A percentile compares a stretch with the other conserved stretches of the same genome.
Evolutionary conservation across 2,797 vertebrate genomes (phyloP).

Genomic region (Momotus momota): DNA sequence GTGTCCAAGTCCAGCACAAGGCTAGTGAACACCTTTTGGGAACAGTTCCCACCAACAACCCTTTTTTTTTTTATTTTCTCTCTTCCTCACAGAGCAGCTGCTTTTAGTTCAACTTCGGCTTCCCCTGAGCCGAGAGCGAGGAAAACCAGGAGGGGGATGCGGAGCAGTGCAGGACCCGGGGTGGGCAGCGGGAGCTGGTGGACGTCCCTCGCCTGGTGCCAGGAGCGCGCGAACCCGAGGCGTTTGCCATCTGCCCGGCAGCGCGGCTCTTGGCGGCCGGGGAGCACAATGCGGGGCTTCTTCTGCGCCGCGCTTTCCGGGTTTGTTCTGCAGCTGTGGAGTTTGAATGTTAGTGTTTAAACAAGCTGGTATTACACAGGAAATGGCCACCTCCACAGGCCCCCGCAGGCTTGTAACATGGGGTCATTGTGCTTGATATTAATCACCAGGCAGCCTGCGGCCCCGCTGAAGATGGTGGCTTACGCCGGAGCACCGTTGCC

Average conservation of each 20-base stretch:
- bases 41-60: background rate
- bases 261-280: slow-evolving; percentile 41
- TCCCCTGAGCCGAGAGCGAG: background rate
- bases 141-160: background rate
- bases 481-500: background rate
- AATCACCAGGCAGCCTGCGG: slow-evolving; percentile 78
- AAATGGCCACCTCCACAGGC: slow-evolving; percentile 83
- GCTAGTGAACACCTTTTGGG: background rate
- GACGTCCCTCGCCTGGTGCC: background rate
- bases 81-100: background rate
- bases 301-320: slow-evolving; percentile 79
- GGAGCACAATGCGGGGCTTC: slow-evolving; percentile 80
- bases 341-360: slow-evolving; percentile 83
- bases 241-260: slow-evolving; percentile 74
- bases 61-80: background rate
- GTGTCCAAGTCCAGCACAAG: too few species aligned
- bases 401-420: slow-evolving; percentile 81
- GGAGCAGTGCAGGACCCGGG: background rate
- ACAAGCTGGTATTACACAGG: slow-evolving; percentile 87
- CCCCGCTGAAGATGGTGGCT: slow-evolving; percentile 68
- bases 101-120: background rate
- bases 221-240: slow-evolving; percentile 19
- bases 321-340: slow-evolving; percentile 84
- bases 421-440: slow-evolving; percentile 83
- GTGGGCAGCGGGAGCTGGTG: background rate